Evolutionary conservation across 1,140 invertebrate genomes (phyloP), one percentile per base, ranked within the genome.

Genomic region (Oryzaephilus surinamensis): DNA sequence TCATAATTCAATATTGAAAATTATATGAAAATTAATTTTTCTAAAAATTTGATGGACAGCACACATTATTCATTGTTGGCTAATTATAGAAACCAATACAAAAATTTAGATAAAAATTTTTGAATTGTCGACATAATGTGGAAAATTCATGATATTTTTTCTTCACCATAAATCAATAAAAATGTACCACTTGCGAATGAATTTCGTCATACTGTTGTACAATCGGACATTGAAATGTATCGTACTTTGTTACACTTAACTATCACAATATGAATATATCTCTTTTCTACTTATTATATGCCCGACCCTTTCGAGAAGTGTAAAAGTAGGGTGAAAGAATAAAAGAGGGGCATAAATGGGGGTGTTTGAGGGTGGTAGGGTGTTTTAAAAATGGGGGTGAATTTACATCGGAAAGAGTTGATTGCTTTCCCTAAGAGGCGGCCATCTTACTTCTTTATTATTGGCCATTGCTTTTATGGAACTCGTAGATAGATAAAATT

Each of bases 321-420:
- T 53, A 54, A 57, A 57, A 57, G 54, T 57, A 57, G 54, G 54
- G 54, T 57, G 54, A 54, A 57, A 54, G 52, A 57, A 57, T 57
- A 57, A 54, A 54, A 52, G 50, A 41, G 44, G 44, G 38, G 44
- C 32, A 52, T 47, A 46, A 54, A 57, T 43, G 45, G 52, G 54
- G 50, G 49, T 46, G 48, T 41, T 42, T 34, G 39, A 38, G 51
- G 41, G 49, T 47, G 50, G 47, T 29, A 37, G n/a, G n/a, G n/a
- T n/a, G n/a, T n/a, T n/a, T n/a, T n/a, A n/a, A n/a, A n/a, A 50
- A 50, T 48, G 46, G 54, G 47, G 51, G 43, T 36, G 52, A 54
- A 57, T 57, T 57, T 57, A 54, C 54, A 57, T 56, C 52, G 54
- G 50, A 54, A 56, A 54, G 54, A 54, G 54, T 50, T 57, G 52